Conservation (phyloP, 1,140 invertebrate species). For the Saccostrea echinata region DNA sequence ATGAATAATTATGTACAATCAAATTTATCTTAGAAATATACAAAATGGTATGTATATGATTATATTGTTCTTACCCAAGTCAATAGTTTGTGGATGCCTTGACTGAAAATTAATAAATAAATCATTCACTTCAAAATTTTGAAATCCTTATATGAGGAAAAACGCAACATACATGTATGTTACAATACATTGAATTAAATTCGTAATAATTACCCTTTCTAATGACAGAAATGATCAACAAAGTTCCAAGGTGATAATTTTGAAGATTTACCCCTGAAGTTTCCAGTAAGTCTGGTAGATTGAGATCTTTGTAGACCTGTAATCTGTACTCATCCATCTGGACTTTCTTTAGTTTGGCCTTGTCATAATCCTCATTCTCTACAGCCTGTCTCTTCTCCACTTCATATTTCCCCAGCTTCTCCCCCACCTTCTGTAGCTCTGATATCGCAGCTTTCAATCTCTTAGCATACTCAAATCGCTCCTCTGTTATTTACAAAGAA, state of each 20-base stretch:
- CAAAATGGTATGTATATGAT: neutral
- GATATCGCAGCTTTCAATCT: conserved; percentile 92
- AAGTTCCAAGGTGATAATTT: too few relatives aligned
- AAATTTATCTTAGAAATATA: too few relatives aligned
- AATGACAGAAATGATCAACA: too few relatives aligned
- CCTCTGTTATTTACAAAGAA: conserved; percentile 83
- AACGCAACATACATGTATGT: too few relatives aligned
- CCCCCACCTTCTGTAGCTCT: conserved; percentile 89
- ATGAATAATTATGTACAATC: too few relatives aligned
- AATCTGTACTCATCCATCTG: conserved; percentile 91
- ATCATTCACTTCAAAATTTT: neutral
- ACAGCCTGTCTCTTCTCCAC: conserved; percentile 95
- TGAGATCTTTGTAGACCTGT: conserved; percentile 86
- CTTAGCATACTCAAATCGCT: conserved; percentile 94
- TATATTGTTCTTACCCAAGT: conserved; percentile 62
- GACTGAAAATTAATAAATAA: conserved; percentile 67
- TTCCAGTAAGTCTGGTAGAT: conserved; percentile 89
- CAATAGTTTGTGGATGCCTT: conserved; percentile 66
- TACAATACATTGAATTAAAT: too few relatives aligned
- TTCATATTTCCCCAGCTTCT: conserved; percentile 93
- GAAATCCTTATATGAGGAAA: too few relatives aligned
- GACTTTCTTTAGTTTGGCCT: conserved; percentile 92
- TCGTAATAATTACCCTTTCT: too few relatives aligned
- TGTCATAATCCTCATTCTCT: conserved; percentile 93
- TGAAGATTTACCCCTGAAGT: conserved; percentile 79